Evolutionary conservation across 2,113 vertebrate genomes (phyloP).

Genomic region (Peromyscus leucopus): DNA sequence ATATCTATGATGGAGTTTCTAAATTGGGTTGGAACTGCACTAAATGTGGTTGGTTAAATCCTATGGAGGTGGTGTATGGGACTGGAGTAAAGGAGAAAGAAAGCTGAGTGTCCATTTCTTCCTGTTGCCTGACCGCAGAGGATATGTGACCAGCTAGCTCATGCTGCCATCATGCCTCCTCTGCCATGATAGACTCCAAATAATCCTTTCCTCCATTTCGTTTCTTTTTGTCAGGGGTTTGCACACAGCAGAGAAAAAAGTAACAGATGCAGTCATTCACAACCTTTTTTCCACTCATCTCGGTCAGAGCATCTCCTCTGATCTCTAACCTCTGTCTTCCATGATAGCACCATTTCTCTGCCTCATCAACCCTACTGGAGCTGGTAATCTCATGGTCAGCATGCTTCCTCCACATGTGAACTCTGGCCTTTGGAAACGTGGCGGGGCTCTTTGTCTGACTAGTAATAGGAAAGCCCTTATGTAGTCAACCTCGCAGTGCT

Average conservation of each 20-base stretch:
- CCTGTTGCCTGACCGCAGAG: background rate
- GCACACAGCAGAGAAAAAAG: background rate
- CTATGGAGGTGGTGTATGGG: background rate
- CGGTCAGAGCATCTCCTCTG: background rate
- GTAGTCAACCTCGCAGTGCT: too few species aligned
- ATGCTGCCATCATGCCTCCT: background rate
- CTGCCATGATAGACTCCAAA: background rate
- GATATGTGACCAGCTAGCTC: background rate
- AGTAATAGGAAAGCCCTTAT: background rate
- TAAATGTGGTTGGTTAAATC: background rate
- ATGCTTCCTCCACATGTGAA: background rate
- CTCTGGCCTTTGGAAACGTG: background rate
- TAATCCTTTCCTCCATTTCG: background rate
- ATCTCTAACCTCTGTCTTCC: background rate
- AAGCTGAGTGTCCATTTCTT: background rate
- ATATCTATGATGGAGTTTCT: background rate
- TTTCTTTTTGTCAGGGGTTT: background rate
- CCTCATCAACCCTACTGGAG: background rate
- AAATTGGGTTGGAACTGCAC: background rate
- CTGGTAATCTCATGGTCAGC: background rate
- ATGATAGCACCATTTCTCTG: background rate
- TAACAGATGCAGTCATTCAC: too few species aligned
- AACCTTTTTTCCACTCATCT: background rate
- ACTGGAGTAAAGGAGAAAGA: background rate
- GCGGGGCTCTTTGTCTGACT: background rate